Conservation (phyloP, 2,113 vertebrate species). For the Oryzias celebensis region DNA sequence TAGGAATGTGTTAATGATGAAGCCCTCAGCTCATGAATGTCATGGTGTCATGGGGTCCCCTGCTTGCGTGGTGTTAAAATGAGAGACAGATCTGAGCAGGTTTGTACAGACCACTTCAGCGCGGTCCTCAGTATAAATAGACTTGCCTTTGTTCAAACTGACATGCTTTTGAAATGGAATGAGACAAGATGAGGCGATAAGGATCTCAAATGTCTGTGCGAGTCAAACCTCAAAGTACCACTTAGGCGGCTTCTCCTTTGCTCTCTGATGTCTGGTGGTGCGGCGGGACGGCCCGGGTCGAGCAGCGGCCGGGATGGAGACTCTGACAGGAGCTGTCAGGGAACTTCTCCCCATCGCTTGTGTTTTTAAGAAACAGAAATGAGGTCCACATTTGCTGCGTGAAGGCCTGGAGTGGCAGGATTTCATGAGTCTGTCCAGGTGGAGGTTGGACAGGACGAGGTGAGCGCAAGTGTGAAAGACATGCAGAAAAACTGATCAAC, state of each 20-base stretch:
- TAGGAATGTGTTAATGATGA: conserved; percentile 20
- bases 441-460: conserved; percentile 7
- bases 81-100: conserved; percentile 38
- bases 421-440: conserved; percentile 29
- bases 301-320: conserved; percentile 38
- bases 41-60: conserved; percentile 41
- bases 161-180: conserved; percentile 64
- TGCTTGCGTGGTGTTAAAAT: conserved; percentile 18
- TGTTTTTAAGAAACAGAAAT: conserved; percentile 26
- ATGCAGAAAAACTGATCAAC: conserved; percentile 50
- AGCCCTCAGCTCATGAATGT: conserved; percentile 37
- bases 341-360: conserved; percentile 9
- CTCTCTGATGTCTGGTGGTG: conserved; percentile 55
- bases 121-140: conserved; percentile 64
- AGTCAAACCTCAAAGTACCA: conserved; percentile 73
- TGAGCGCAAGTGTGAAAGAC: conserved; percentile 51
- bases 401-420: conserved; percentile 17
- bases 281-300: conserved; percentile 31
- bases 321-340: conserved; percentile 57
- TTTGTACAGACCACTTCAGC: conserved; percentile 42
- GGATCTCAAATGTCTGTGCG: conserved; percentile 63
- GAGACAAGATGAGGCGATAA: conserved; percentile 64
- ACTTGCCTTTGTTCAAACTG: conserved; percentile 66
- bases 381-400: not conserved
- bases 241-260: conserved; percentile 58